Evolutionary conservation across 1,140 invertebrate genomes (phyloP).

Genomic region (Chelonus insularis): DNA sequence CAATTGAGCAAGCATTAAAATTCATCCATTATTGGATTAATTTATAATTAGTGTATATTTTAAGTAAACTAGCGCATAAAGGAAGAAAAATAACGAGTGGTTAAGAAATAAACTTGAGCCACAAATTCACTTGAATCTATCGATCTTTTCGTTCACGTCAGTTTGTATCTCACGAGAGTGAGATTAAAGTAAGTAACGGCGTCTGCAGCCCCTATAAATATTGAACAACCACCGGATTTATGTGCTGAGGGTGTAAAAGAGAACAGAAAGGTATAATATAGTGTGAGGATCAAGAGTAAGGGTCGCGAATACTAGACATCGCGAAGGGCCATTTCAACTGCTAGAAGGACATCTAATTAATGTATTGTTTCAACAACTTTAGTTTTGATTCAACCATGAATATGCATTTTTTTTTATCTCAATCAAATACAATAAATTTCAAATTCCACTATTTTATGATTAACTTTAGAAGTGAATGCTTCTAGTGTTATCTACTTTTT

Average conservation of each 20-base stretch:
- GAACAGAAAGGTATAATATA: conserved; percentile 1
- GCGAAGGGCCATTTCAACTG: conserved; percentile 2
- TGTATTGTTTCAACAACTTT: conserved; percentile 40
- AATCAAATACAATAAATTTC: too few relatives aligned
- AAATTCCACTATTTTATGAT: conserved; percentile 17
- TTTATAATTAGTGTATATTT: not conserved
- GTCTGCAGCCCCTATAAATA: conserved; percentile 29
- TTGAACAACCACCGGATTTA: conserved; percentile 29
- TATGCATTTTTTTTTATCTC: conserved; percentile 31
- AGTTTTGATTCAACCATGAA: conserved; percentile 39
- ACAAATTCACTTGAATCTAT: not conserved
- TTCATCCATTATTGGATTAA: not conserved
- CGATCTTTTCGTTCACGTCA: not conserved
- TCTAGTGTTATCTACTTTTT: too few relatives aligned
- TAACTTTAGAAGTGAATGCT: too few relatives aligned
- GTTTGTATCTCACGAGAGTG: conserved; percentile 14
- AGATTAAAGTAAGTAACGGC: conserved; percentile 35
- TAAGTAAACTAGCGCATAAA: not conserved
- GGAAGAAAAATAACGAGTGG: not conserved
- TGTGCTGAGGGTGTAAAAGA: conserved; percentile 2
- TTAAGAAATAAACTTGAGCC: conserved; percentile 9
- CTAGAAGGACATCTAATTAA: conserved; percentile 42
- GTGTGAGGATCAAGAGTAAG: conserved; percentile 11
- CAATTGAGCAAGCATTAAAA: not conserved
- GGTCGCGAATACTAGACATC: conserved; percentile 16